Evolutionary conservation across 2,113 vertebrate species (phyloP).

Genomic region (Asarcornis scutulata): DNA sequence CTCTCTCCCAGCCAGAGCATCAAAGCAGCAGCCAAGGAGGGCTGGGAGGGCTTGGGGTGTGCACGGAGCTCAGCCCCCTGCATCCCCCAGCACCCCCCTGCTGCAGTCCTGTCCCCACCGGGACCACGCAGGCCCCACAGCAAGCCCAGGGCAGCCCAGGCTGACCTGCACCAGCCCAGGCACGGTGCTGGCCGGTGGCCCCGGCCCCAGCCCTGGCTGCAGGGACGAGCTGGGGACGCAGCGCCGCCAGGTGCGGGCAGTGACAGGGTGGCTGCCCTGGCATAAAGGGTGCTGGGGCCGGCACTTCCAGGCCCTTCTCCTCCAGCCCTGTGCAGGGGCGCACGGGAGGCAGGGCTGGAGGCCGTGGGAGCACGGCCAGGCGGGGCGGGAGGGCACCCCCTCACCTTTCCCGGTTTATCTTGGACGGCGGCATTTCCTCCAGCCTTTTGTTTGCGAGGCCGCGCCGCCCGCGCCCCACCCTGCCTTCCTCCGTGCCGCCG

Average conservation of each 20-base stretch:
- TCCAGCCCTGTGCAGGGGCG: not conserved
- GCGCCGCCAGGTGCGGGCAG: not conserved
- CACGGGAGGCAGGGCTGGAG: accelerated
- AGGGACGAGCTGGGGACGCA: accelerated
- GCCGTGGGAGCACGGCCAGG: not conserved
- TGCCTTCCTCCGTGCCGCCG: not conserved
- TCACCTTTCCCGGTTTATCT: not conserved
- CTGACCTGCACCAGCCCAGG: not conserved
- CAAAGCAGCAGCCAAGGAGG: not conserved
- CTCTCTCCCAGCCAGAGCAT: not conserved
- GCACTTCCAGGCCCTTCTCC: not conserved
- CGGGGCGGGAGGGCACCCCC: not conserved
- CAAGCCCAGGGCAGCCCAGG: not conserved
- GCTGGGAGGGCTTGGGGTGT: not conserved
- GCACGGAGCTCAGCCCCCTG: too few species aligned
- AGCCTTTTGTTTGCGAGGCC: not conserved
- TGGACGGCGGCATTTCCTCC: conserved; percentile 2
- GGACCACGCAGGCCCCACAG: not conserved
- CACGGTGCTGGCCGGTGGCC: too few species aligned
- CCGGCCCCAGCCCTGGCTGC: not conserved
- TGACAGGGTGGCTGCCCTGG: accelerated
- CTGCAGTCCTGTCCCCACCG: not conserved
- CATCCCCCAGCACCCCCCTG: not conserved
- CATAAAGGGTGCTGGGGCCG: accelerated
- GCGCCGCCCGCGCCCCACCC: not conserved